Evolutionary conservation across 2,113 vertebrate species (phyloP).

Genomic region (Scalopus aquaticus): DNA sequence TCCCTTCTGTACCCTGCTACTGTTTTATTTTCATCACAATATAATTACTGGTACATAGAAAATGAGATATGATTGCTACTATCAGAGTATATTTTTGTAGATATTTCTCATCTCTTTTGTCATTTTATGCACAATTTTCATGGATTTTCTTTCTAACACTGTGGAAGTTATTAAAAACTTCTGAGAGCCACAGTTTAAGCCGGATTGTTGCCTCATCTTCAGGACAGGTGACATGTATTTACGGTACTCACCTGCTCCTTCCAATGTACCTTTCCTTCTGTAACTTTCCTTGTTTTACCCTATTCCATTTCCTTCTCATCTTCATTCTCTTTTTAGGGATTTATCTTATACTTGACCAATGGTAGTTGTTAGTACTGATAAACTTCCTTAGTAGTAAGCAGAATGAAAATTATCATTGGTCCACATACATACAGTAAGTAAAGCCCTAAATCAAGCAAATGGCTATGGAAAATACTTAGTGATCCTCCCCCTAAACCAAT

Average conservation of each 20-base stretch:
- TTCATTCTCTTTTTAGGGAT: background rate
- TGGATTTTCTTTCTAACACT: background rate
- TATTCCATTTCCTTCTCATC: background rate
- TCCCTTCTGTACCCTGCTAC: background rate
- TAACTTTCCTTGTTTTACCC: background rate
- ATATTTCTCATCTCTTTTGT: background rate
- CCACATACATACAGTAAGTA: background rate
- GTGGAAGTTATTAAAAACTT: background rate
- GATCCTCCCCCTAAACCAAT: background rate
- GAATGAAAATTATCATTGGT: background rate
- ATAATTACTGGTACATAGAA: background rate
- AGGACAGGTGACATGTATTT: background rate
- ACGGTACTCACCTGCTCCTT: background rate
- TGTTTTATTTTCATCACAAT: background rate
- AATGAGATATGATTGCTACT: background rate
- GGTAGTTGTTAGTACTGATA: background rate
- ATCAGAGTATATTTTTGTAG: background rate
- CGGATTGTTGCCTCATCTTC: background rate
- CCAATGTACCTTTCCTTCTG: background rate
- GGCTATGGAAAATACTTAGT: conserved; percentile 12
- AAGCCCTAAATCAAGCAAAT: conserved; percentile 40
- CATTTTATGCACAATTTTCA: background rate
- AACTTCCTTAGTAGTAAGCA: background rate
- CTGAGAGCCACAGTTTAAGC: background rate
- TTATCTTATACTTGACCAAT: background rate